A percentile compares a stretch with the other conserved stretches of the same genome.
Evolutionary conservation across 2,888 invertebrate genomes (phyloP).

Genomic region (Cordylochernes scorpioides): DNA sequence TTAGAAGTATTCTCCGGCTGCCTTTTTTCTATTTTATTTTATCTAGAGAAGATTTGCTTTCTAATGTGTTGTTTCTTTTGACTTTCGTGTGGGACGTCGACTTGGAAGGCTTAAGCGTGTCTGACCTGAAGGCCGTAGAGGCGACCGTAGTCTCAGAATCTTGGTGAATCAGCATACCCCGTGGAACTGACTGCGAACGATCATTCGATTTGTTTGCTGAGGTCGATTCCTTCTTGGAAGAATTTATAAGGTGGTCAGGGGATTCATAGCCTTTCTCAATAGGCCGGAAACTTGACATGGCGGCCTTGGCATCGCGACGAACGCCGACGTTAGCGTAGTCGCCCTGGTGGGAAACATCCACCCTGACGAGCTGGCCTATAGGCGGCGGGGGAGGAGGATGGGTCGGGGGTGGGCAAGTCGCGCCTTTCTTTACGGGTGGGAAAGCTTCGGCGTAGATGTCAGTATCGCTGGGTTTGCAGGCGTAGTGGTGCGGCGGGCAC

Average conservation of each 20-base stretch:
- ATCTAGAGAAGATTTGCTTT: no score
- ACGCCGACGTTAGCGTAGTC: slow-evolving; percentile 21
- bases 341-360: slow-evolving; percentile 13
- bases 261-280: slow-evolving; percentile 64
- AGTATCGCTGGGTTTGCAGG: no score
- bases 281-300: slow-evolving; percentile 72
- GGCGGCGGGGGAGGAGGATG: slow-evolving; percentile 56
- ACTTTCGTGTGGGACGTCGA: no score
- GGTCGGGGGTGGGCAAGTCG: slow-evolving; percentile 43
- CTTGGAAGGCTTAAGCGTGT: no score
- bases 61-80: no score
- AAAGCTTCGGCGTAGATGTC: slow-evolving; percentile 13
- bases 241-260: slow-evolving; percentile 47
- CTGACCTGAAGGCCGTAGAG: no score
- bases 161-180: no score
- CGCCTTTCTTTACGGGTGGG: slow-evolving; percentile 13
- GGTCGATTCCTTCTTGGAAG: slow-evolving; percentile 24
- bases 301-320: slow-evolving; percentile 17
- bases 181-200: no score
- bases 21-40: no score
- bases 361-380: slow-evolving; percentile 29
- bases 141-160: no score
- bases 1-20: no score
- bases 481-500: slow-evolving; percentile 1
- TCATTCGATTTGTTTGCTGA: no score